phyloP scores from a whole-genome alignment of 2,113 vertebrate genomes.

The Sceloporus tristichus region DNA sequence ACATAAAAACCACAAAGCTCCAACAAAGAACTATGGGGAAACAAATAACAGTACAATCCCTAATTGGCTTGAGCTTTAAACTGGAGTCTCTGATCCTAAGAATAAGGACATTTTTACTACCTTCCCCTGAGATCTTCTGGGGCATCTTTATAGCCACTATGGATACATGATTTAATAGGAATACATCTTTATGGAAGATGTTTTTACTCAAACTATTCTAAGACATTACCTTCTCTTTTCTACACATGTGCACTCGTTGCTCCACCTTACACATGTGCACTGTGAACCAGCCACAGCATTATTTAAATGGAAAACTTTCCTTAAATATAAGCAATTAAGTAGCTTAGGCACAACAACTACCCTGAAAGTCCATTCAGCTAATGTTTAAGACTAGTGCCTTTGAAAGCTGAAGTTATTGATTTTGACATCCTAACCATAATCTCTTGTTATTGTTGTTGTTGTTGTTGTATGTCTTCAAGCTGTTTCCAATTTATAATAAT shows the following conservation, averaged over 20 bases:
- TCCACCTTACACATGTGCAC: constrained; percentile 5
- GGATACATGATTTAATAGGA: too few relatives aligned
- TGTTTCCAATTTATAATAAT: too few relatives aligned
- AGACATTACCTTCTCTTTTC: background rate
- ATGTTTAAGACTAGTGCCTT: constrained; percentile 41
- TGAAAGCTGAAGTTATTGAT: constrained; percentile 43
- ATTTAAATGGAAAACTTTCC: constrained; percentile 16
- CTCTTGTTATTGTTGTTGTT: background rate
- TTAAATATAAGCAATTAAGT: constrained; percentile 44
- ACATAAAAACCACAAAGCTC: too few relatives aligned
- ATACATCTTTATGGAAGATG: background rate
- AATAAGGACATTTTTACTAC: background rate
- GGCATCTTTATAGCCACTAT: background rate
- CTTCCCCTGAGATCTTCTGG: background rate
- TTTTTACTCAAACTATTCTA: background rate
- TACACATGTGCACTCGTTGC: constrained; percentile 2
- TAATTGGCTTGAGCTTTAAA: too few relatives aligned
- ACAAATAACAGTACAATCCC: too few relatives aligned
- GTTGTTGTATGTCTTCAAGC: too few relatives aligned
- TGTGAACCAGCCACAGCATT: background rate
- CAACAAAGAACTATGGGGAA: too few relatives aligned
- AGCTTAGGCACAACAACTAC: constrained; percentile 20
- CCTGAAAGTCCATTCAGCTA: constrained; percentile 44
- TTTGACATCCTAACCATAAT: constrained; percentile 47
- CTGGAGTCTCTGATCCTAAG: too few relatives aligned